Percentiles rank a stretch among this genome's conserved stretches.
Conservation (phyloP, 2,888 invertebrate genomes). For the Sphaerophoria rueppellii region DNA sequence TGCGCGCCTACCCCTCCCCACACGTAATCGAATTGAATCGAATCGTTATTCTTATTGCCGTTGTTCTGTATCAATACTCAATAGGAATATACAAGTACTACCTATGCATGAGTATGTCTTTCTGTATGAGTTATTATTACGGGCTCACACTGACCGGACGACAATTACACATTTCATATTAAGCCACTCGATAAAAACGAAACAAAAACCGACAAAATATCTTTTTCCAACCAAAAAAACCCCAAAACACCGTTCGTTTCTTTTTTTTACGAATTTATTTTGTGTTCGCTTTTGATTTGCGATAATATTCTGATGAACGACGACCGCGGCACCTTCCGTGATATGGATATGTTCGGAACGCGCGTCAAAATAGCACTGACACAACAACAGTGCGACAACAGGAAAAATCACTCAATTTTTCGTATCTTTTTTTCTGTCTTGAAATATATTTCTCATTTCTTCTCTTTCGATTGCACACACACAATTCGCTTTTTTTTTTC, state of each 20-base stretch:
- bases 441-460: conserved; percentile 47
- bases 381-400: conserved; percentile 80
- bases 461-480: too few relatives aligned
- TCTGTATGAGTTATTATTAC: conserved; percentile 67
- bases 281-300: conserved; percentile 69
- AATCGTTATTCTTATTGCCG: conserved; percentile 19
- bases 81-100: background rate
- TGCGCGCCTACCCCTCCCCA: conserved; percentile 61
- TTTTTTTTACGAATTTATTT: conserved; percentile 65
- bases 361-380: conserved; percentile 83
- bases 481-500: conserved; percentile 18
- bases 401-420: conserved; percentile 79
- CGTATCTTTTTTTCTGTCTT: conserved; percentile 58
- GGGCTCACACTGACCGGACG: conserved; percentile 47
- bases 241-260: background rate
- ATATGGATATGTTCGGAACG: conserved; percentile 81
- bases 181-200: conserved; percentile 27
- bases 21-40: conserved; percentile 18
- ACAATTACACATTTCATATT: conserved; percentile 32
- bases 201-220: background rate
- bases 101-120: conserved; percentile 34
- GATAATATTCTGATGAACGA: conserved; percentile 35
- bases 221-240: background rate
- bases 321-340: conserved; percentile 69
- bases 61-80: conserved; percentile 23